phyloP scores from a whole-genome alignment of 1,140 invertebrate species.

The Apis cerana region DNA sequence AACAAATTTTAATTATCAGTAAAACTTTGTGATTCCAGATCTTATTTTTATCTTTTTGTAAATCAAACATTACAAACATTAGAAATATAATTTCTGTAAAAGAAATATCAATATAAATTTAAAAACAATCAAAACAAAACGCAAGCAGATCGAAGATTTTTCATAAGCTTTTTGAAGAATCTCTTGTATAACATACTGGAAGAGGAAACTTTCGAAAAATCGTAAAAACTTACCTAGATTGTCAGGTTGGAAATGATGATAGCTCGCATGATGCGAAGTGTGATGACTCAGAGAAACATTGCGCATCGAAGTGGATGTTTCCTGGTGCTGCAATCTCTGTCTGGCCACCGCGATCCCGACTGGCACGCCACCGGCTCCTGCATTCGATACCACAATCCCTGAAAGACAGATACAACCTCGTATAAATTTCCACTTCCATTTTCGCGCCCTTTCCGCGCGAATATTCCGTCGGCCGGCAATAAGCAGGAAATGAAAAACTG shows the following conservation, averaged over 20 bases:
- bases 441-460: neutral
- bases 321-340: constrained; percentile 86
- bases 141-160: neutral
- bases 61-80: neutral
- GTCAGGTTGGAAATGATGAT: constrained; percentile 79
- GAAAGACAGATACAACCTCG: constrained; percentile 47
- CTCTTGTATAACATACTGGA: neutral
- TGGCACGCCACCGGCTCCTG: constrained; percentile 84
- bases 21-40: too few species aligned
- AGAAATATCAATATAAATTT: neutral
- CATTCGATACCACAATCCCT: constrained; percentile 77
- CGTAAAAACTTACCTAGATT: constrained; percentile 71
- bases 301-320: constrained; percentile 81
- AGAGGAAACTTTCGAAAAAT: neutral
- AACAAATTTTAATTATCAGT: too few species aligned
- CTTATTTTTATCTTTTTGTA: neutral
- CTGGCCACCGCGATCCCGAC: constrained; percentile 93
- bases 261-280: constrained; percentile 76
- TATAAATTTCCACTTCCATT: constrained; percentile 28
- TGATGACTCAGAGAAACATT: constrained; percentile 79
- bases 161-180: neutral
- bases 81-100: too few species aligned
- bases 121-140: neutral
- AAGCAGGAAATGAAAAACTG: constrained; percentile 17
- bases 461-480: neutral